Percentiles rank a stretch among this genome's conserved stretches.
phyloP scores from a whole-genome alignment of 2,797 vertebrate genomes.

The Parotocinclus haroldoi region DNA sequence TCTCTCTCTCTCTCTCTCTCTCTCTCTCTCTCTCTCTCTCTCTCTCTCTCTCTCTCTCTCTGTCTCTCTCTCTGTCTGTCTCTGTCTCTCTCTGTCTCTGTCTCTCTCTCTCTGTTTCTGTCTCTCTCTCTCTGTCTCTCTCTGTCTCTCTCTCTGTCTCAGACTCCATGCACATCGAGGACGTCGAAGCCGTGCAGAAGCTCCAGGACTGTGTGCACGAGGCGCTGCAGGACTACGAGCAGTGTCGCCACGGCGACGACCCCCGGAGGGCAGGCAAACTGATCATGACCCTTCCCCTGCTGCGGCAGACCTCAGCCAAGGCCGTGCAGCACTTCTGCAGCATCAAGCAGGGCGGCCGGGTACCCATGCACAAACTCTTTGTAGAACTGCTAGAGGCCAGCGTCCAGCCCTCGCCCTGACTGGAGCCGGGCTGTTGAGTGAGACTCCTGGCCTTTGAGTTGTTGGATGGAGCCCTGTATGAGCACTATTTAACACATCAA shows the following conservation, averaged over 20 bases:
- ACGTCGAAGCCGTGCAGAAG: slow-evolving; percentile 89
- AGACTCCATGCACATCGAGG: slow-evolving; percentile 99
- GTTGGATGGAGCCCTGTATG: background rate
- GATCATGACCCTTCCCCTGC: slow-evolving; percentile 95
- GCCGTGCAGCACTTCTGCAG: slow-evolving; percentile 98
- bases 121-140: too few species aligned
- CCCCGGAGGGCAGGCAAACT: slow-evolving; percentile 89
- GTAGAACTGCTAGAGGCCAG: slow-evolving; percentile 98
- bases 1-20: too few species aligned
- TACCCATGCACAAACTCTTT: slow-evolving; percentile 99
- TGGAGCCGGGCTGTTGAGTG: slow-evolving; percentile 8
- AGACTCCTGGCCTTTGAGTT: background rate
- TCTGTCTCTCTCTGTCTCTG: too few species aligned
- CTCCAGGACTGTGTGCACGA: slow-evolving; percentile 94
- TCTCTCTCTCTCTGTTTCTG: too few species aligned
- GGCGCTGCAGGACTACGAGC: slow-evolving; percentile 92
- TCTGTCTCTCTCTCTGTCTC: slow-evolving; percentile 24
- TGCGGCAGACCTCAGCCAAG: slow-evolving; percentile 92
- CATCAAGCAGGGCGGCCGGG: slow-evolving; percentile 97
- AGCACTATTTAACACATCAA: background rate
- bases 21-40: too few species aligned
- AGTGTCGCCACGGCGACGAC: slow-evolving; percentile 83
- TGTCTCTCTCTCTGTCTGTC: too few species aligned
- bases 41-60: too few species aligned
- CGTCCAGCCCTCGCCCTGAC: slow-evolving; percentile 73